phyloP scores from a whole-genome alignment of 2,797 vertebrate species.

The Typhlichthys subterraneus region DNA sequence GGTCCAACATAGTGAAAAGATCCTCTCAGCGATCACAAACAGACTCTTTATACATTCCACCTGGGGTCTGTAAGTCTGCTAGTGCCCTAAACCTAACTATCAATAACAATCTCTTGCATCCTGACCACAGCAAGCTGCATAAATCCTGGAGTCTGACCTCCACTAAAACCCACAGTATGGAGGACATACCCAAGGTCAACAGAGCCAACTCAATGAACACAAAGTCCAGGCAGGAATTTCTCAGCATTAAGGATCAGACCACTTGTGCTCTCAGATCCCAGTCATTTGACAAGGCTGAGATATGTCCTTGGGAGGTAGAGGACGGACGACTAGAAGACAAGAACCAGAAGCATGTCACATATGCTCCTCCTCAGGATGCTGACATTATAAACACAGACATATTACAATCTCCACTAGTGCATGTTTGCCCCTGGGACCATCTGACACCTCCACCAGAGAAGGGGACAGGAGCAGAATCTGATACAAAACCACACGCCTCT shows the following conservation, averaged over 20 bases:
- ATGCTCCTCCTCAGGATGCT: constrained; percentile 72
- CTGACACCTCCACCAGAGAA: constrained; percentile 40
- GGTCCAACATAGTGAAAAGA: constrained; percentile 57
- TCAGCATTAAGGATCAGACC: constrained; percentile 75
- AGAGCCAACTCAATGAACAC: constrained; percentile 47
- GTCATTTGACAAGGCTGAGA: constrained; percentile 69
- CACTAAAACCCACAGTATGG: constrained; percentile 63
- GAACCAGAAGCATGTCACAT: constrained; percentile 81
- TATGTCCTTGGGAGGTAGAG: constrained; percentile 71
- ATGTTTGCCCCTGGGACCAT: constrained; percentile 64
- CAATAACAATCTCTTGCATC: constrained; percentile 75
- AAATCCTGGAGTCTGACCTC: constrained; percentile 86
- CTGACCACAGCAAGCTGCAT: constrained; percentile 77
- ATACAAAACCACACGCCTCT: constrained; percentile 51
- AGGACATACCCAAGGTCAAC: constrained; percentile 63
- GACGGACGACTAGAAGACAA: constrained; percentile 48
- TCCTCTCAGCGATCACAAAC: constrained; percentile 69
- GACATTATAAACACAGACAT: constrained; percentile 62
- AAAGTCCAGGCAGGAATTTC: constrained; percentile 49
- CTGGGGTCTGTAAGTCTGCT: constrained; percentile 86
- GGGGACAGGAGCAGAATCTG: constrained; percentile 44
- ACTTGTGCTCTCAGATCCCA: constrained; percentile 70
- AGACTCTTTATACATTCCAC: constrained; percentile 79
- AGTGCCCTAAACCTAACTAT: constrained; percentile 89
- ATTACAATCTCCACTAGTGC: constrained; percentile 46